Evolutionary conservation across 64 coral and sea anemone genomes (phyloP), one percentile per base, ranked within the genome.

Genomic region (Anthopleura sola): DNA sequence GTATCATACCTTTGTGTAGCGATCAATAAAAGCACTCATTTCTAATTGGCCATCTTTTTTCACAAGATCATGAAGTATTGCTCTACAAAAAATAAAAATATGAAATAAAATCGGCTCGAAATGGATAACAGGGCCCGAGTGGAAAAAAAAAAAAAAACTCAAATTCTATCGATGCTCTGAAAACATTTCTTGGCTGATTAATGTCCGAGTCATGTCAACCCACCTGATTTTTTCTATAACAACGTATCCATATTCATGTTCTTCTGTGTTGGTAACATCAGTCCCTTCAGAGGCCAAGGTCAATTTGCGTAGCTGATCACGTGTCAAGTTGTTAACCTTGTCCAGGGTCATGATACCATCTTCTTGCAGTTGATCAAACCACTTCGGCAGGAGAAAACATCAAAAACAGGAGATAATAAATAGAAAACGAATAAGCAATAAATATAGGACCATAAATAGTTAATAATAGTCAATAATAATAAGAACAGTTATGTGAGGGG

Each of bases 201-300:
- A 48, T 5, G 46, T 48, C 46, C 3, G 11, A 11, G 46, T n/a
- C 23, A 64, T 24, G n/a, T 9, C 24, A 66, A 66, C 60, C 60
- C 20, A 77, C 80, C 53, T 83, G 21, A 83, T 83, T 28, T 16
- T 37, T 23, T 83, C 80, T 49, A 49, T 20, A 31, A 15, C 0
- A 11, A 96, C 60, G 5, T 92, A 75, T 31, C 90, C 91, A 86
- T 96, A 96, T 36, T 96, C 94, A 66, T 91, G 87, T 15, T 84
- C 68, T 38, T 78, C 78, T 49, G 90, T 92, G 69, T 96, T 96
- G 37, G 90, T 92, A 0, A 96, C 62, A 77, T 96, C 94, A 44
- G 94, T 96, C 75, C 87, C 90, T 78, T 96, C 94, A 78, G 84
- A 44, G 5, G 86, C 60, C 79, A 87, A 44, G 49, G 87, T 60